Conservation (phyloP, 37 sponge, comb jelly and placozoan species). For the Halisarca cf. caerulea region DNA sequence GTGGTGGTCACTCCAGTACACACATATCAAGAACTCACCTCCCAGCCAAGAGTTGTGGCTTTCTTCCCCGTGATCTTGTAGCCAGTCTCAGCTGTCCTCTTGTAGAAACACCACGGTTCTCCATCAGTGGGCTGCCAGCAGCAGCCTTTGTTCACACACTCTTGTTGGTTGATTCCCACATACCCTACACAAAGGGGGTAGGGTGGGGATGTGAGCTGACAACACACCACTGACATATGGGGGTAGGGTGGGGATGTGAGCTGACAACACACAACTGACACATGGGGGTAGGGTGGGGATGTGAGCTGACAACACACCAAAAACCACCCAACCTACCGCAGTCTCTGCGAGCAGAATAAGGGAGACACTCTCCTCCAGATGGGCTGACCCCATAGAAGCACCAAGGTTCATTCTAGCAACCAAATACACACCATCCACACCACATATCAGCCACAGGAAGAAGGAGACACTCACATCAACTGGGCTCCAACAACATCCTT, state of each 20-base stretch:
- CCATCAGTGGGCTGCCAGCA: conserved; percentile 3
- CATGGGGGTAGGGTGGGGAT: no score
- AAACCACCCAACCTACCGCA: no score
- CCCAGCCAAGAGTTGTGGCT: not conserved
- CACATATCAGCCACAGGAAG: not conserved
- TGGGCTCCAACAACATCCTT: conserved; percentile 77
- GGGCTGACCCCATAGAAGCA: not conserved
- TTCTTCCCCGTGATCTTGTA: conserved; percentile 2
- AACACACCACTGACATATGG: no score
- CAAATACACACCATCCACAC: conserved; percentile 16
- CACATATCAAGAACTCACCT: conserved; percentile 1
- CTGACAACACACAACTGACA: no score
- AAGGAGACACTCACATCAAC: conserved; percentile 19
- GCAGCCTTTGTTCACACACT: not conserved
- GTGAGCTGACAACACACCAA: no score
- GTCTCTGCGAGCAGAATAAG: not conserved
- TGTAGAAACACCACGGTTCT: conserved; percentile 54
- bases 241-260: no score
- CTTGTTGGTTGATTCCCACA: not conserved
- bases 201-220: no score
- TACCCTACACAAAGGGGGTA: not conserved
- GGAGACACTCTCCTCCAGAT: not conserved
- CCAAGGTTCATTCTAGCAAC: not conserved
- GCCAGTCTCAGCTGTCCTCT: not conserved
- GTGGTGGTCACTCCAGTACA: no score